These are phyloP conservation scores for Synergus gifuensis DNA, from an alignment of 2,888 invertebrate genomes.

Conservation along the genomic window DNA sequence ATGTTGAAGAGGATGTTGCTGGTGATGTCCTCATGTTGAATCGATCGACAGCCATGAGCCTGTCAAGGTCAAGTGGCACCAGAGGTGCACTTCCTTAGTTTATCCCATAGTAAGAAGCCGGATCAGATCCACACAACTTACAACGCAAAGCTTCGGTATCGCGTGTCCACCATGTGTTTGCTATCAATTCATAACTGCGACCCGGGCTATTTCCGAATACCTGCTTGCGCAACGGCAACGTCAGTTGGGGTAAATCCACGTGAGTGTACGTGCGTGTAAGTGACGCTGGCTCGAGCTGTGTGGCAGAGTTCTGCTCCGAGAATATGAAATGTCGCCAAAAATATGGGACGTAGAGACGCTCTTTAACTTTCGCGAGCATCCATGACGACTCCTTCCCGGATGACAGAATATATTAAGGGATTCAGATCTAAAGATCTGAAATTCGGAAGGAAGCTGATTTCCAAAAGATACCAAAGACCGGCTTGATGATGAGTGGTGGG, in stretches of 20 bases:
- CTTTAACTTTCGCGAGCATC: conserved; percentile 8
- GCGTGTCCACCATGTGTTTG: conserved; percentile 72
- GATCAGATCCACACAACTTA: conserved; percentile 12
- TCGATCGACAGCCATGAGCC: conserved; percentile 10
- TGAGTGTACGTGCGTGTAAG: neutral
- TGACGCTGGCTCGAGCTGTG: neutral
- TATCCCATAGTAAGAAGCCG: conserved; percentile 42
- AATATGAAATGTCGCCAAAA: conserved; percentile 55
- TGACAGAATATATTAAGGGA: neutral
- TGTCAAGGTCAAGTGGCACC: conserved; percentile 40
- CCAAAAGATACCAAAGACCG: neutral
- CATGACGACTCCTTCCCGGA: neutral
- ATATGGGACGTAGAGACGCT: conserved; percentile 36
- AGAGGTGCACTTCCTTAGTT: conserved; percentile 40
- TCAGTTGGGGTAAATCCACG: conserved; percentile 36
- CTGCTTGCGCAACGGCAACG: conserved; percentile 66
- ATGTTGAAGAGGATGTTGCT: neutral
- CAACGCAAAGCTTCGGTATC: conserved; percentile 37
- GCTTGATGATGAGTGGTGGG: conserved; percentile 27
- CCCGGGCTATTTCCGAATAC: conserved; percentile 71
- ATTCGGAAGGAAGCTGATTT: conserved; percentile 11
- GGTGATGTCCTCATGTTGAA: neutral
- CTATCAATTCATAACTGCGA: conserved; percentile 73
- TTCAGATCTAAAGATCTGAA: neutral
- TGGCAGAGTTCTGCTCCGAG: conserved; percentile 47